Evolutionary conservation across 2,888 invertebrate genomes (phyloP).

Genomic region (Gryllus longicercus): DNA sequence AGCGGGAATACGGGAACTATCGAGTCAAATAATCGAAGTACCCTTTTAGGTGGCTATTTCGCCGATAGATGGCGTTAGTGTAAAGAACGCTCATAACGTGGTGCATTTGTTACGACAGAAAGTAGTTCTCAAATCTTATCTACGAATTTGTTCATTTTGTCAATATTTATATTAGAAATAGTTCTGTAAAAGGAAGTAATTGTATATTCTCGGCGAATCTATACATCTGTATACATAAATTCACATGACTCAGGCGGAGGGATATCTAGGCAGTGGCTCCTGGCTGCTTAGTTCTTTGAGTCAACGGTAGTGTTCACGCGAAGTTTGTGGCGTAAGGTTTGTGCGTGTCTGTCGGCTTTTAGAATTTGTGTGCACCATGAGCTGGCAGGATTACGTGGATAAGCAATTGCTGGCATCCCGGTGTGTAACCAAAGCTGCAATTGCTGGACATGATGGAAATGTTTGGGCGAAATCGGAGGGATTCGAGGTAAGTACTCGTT

Average conservation of each 20-base stretch:
- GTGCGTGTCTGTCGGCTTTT: slow-evolving; percentile 29
- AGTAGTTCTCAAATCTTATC: too few relatives aligned
- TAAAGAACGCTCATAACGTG: too few relatives aligned
- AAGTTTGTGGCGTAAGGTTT: slow-evolving; percentile 36
- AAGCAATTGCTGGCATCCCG: slow-evolving; percentile 93
- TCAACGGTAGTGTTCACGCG: slow-evolving; percentile 37
- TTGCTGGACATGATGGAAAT: slow-evolving; percentile 92
- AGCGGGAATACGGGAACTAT: too few relatives aligned
- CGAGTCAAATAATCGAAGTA: too few relatives aligned
- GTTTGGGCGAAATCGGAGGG: slow-evolving; percentile 91
- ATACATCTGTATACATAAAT: too few relatives aligned
- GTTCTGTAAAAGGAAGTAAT: too few relatives aligned
- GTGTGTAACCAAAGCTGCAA: slow-evolving; percentile 92
- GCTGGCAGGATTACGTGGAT: slow-evolving; percentile 98
- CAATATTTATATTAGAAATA: too few relatives aligned
- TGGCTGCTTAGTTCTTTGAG: slow-evolving; percentile 35
- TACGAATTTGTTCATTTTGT: too few relatives aligned
- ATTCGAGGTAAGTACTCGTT: slow-evolving; percentile 79
- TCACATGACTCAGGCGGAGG: slow-evolving; percentile 29
- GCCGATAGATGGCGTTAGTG: too few relatives aligned
- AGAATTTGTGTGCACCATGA: slow-evolving; percentile 61
- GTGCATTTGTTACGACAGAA: too few relatives aligned
- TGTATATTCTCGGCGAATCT: too few relatives aligned
- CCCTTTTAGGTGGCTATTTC: too few relatives aligned
- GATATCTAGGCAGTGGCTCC: slow-evolving; percentile 31